Base-by-base conservation (phyloP, 2,797 vertebrate genomes). In the Syndactyla subalaris region DNA sequence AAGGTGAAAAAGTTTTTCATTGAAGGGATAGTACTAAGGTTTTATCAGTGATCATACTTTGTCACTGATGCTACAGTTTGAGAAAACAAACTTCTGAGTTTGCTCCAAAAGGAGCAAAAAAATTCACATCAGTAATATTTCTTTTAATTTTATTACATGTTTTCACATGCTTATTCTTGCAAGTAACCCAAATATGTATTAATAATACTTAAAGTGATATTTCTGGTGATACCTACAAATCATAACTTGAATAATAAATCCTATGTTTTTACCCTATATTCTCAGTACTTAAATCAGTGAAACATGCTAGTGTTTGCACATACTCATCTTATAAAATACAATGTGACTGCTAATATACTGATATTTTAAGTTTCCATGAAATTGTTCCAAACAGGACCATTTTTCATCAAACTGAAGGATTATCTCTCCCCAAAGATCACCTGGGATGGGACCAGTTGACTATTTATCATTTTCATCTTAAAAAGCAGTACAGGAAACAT, bases 391-490 rank as follows among this genome's bases (percentile, higher is more conserved):
- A 62, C 36, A 80, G 16, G 14, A 41, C 5, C 4, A 49, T 72
- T 92, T 70, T 86, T 86, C 30, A 41, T 46, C 8, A 61, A 84
- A 52, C 7, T 43, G 62, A 82, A 70, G 51, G 59, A 54, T 73
- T 78, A 36, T 41, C 34, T 77, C 32, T 74, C 58, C 19, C 15
- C 34, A 19, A 14, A 55, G 54, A 67, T 61, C 46, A 38, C 24
- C 20, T 52, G 38, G 81, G 12, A 61, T 30, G 58, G 22, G 38
- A 72, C 24, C 74, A 78, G 57, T 77, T 58, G 43, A 61, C 70
- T 85, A 63, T 88, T 94, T 89, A 77, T 80, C 21, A 67, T 83
- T 92, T 88, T 59, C 6, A 67, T 61, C 21, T 76, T 85, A 43
- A 70, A 95, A 72, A 85, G 22, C 20, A 80, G 46, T 86, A 84